phyloP scores from a whole-genome alignment of 2,113 vertebrate species.

The Hippopotamus amphibius region DNA sequence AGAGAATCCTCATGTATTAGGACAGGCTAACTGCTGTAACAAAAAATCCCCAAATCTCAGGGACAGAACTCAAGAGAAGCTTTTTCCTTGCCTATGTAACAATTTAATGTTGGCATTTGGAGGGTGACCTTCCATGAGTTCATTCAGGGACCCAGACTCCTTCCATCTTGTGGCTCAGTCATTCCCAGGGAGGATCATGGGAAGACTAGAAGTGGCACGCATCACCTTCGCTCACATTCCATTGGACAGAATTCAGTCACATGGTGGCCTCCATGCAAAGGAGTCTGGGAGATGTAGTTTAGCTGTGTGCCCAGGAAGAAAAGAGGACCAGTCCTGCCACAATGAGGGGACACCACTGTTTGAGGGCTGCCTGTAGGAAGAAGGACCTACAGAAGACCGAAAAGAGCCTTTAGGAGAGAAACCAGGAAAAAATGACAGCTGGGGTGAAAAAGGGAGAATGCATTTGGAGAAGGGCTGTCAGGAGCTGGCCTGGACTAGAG shows the following conservation, averaged over 20 bases:
- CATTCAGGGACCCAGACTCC: neutral
- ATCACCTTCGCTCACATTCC: neutral
- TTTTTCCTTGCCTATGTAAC: neutral
- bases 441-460: neutral
- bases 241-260: neutral
- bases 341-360: neutral
- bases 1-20: neutral
- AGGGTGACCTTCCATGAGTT: neutral
- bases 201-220: neutral
- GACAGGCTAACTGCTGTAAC: neutral
- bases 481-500: neutral
- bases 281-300: conserved; percentile 18
- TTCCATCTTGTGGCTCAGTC: neutral
- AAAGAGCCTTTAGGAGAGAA: neutral
- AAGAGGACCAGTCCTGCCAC: neutral
- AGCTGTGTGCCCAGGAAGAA: neutral
- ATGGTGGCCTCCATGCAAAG: neutral
- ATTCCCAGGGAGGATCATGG: neutral
- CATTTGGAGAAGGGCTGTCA: neutral
- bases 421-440: neutral
- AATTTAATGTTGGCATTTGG: neutral
- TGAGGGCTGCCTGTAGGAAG: neutral
- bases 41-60: neutral
- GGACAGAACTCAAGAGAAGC: neutral
- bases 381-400: neutral